Percentiles rank a stretch among this genome's conserved stretches.
These are phyloP conservation scores for Agelas oroides DNA, from an alignment of 37 sponge, comb jelly and placozoan genomes.

Conservation along the genomic window DNA sequence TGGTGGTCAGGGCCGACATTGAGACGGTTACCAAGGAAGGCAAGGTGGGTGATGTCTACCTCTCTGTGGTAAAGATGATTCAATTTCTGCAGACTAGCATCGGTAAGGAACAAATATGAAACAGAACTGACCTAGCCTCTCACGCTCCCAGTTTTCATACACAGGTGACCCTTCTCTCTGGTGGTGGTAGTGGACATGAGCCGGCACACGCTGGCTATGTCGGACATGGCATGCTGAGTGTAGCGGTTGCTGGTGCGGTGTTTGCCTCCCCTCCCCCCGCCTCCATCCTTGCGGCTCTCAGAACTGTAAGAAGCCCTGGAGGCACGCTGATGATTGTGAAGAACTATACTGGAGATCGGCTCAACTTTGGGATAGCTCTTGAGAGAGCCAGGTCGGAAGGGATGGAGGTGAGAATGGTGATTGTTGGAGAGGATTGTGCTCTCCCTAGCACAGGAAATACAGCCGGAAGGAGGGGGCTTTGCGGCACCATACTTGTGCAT, in stretches of 20 bases:
- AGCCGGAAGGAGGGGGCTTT: slow-evolving; percentile 92
- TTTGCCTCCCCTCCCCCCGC: slow-evolving; percentile 92
- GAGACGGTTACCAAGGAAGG: slow-evolving; percentile 43
- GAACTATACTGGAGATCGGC: slow-evolving; percentile 98
- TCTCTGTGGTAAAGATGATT: too few relatives aligned
- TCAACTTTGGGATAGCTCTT: slow-evolving; percentile 96
- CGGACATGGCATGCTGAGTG: slow-evolving; percentile 92
- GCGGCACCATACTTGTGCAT: slow-evolving; percentile 88
- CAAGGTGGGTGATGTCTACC: slow-evolving; percentile 50
- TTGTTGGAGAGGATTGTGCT: slow-evolving; percentile 91
- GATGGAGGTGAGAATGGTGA: slow-evolving; percentile 85
- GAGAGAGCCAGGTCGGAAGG: slow-evolving; percentile 88
- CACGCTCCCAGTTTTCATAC: too few relatives aligned
- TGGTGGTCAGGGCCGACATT: slow-evolving; percentile 75
- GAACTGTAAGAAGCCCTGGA: slow-evolving; percentile 74
- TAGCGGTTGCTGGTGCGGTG: slow-evolving; percentile 93
- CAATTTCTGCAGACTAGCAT: too few relatives aligned
- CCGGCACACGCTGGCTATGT: slow-evolving; percentile 95
- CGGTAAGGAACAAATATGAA: too few relatives aligned
- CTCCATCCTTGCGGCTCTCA: slow-evolving; percentile 80
- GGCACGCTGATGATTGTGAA: slow-evolving; percentile 92
- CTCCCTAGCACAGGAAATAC: slow-evolving; percentile 59
- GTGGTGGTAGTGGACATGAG: slow-evolving; percentile 99
- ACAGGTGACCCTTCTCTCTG: slow-evolving; percentile 90
- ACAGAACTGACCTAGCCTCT: too few relatives aligned